Conservation (phyloP, 2,797 vertebrate species). For the Chiroxiphia lanceolata region DNA sequence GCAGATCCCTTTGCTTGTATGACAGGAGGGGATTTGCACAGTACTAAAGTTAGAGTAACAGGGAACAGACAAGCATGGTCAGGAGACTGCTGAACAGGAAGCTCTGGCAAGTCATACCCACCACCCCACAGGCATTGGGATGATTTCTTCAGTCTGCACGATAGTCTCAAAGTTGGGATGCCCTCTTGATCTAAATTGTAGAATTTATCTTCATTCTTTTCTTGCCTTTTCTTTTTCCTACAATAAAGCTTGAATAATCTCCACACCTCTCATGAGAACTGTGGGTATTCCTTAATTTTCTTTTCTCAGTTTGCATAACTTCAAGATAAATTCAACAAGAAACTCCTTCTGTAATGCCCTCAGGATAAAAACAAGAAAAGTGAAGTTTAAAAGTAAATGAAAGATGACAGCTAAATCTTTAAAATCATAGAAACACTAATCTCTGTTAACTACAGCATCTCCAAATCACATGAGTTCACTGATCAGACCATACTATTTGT, state of each 20-base stretch:
- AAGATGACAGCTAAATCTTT: conserved; percentile 49
- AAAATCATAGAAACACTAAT: conserved; percentile 32
- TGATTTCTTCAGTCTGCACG: neutral
- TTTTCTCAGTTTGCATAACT: conserved; percentile 26
- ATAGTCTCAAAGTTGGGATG: neutral
- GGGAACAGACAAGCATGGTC: neutral
- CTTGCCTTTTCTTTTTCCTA: neutral
- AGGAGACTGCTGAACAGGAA: neutral
- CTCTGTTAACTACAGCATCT: conserved; percentile 29
- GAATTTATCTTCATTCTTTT: neutral
- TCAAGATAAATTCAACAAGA: conserved; percentile 49
- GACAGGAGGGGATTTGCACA: neutral
- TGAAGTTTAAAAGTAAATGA: conserved; percentile 47
- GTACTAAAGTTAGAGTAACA: neutral
- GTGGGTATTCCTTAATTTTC: neutral
- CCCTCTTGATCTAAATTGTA: neutral
- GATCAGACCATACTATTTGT: neutral
- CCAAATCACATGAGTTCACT: neutral
- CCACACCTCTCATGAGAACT: neutral
- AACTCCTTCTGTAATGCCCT: conserved; percentile 24
- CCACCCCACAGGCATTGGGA: neutral
- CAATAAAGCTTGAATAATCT: neutral
- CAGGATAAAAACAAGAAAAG: conserved; percentile 21
- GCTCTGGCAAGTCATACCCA: neutral
- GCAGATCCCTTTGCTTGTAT: fast-evolving